These are phyloP conservation scores for Noctua comes DNA, from an alignment of 2,888 invertebrate species.

Conservation along the genomic window DNA sequence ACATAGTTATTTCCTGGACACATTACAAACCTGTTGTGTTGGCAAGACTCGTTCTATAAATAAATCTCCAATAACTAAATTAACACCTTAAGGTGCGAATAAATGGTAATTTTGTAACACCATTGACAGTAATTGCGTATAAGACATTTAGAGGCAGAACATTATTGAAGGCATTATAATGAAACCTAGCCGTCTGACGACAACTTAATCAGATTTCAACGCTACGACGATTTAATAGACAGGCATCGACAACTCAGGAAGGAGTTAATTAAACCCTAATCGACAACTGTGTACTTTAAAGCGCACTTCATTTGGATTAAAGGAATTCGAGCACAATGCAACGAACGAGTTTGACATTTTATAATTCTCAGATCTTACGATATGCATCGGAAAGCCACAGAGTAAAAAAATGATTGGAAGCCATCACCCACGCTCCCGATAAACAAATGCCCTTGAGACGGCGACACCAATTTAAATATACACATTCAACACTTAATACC, in stretches of 20 bases:
- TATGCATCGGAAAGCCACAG: not conserved
- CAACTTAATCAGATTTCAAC: constrained; percentile 70
- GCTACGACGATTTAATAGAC: constrained; percentile 47
- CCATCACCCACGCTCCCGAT: constrained; percentile 57
- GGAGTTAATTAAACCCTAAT: constrained; percentile 41
- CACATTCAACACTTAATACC: constrained; percentile 47
- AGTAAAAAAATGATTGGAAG: constrained; percentile 31
- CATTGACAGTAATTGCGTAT: constrained; percentile 76
- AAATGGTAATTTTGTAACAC: constrained; percentile 75
- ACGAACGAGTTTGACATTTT: constrained; percentile 19
- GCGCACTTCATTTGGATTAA: constrained; percentile 8
- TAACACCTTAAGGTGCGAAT: constrained; percentile 78
- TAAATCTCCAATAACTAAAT: constrained; percentile 78
- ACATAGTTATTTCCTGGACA: constrained; percentile 72
- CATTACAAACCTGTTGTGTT: constrained; percentile 74
- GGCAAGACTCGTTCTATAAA: constrained; percentile 75
- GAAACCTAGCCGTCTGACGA: constrained; percentile 68
- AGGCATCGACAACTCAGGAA: constrained; percentile 24
- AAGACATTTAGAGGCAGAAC: constrained; percentile 69
- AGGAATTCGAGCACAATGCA: constrained; percentile 17
- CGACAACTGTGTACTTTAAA: constrained; percentile 11
- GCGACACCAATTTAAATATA: constrained; percentile 55
- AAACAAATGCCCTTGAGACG: constrained; percentile 56
- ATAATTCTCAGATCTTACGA: not conserved
- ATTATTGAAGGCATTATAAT: constrained; percentile 66